Conservation (phyloP, 2,113 vertebrate genomes). For the Geothlypis trichas region DNA sequence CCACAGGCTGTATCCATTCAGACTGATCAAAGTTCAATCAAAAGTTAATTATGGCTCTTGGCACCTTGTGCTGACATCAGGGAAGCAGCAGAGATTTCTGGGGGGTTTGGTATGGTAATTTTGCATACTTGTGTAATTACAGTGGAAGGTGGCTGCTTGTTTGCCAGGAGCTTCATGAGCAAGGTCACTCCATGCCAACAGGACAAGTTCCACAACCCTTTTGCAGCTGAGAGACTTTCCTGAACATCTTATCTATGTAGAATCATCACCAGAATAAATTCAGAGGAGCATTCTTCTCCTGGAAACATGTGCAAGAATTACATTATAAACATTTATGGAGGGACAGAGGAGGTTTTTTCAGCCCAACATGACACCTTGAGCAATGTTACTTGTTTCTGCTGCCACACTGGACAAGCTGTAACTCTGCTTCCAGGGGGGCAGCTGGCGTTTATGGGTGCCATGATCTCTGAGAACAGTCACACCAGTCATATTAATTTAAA, state of each 20-base stretch:
- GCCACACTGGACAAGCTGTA: neutral
- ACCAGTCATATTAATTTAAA: neutral
- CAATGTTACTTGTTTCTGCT: neutral
- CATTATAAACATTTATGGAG: neutral
- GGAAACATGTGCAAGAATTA: neutral
- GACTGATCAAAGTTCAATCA: constrained; percentile 40
- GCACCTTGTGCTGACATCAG: neutral
- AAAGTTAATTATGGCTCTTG: constrained; percentile 7
- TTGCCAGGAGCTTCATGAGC: neutral
- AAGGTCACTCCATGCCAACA: accelerated
- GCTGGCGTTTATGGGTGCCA: neutral
- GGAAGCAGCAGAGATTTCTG: neutral
- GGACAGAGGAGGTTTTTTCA: neutral
- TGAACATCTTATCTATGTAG: neutral
- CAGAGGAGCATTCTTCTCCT: neutral
- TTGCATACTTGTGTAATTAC: neutral
- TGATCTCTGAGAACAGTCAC: neutral
- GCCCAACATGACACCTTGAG: neutral
- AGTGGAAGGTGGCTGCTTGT: accelerated
- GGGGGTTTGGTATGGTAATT: neutral
- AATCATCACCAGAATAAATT: neutral
- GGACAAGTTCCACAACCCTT: accelerated
- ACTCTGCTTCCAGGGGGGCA: neutral
- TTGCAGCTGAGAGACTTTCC: neutral
- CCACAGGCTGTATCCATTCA: neutral